Evolutionary conservation across 2,888 invertebrate species (phyloP), one percentile per base, ranked within the genome.

Genomic region (Eremobia ochroleuca): DNA sequence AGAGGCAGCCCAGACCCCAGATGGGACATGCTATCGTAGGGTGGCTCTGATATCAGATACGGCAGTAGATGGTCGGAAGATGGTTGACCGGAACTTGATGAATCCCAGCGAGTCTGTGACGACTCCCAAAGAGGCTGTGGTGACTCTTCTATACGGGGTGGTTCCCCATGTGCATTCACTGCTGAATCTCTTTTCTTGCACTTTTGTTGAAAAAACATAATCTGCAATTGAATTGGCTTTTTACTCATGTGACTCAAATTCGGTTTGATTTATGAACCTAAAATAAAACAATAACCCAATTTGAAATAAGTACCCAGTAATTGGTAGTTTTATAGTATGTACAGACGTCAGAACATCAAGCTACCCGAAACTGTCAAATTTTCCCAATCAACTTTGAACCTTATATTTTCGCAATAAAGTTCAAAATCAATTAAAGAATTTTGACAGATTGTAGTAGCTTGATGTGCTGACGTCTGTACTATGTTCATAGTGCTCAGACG

Each of bases 121-220:
- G 52, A 8, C 18, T 46, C 55, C 70, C 79, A 70, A 55, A 37
- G 11, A 40, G 46, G 13, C 15, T 64, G 71, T 15, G n/a, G 18
- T 31, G 31, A 55, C 4, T 49, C 43, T 28, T 34, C 15, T 21
- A 4, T 15, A 18, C 5, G 61, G 2, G 25, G 11, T 40, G 34
- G 25, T 25, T 52, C 40, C 18, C 13, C 49, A 31, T 70, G 28
- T 49, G 13, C 13, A 46, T 28, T 43, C 25, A 18, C 25, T 28
- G 58, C 37, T 31, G 46, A 34, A 52, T 43, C 25, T 11, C 11
- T 64, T 66, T 61, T 59, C 52, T 52, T 46, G 28, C 18, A 58
- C 13, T 58, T 76, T 31, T 58, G 6, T 21, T 37, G 77, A 46
- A 8, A 37, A 64, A n/a, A 81, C 79, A 80, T 66, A 61, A 73